These are phyloP conservation scores for Perognathus longimembris DNA, from an alignment of 2,113 vertebrate genomes.

Conservation along the genomic window DNA sequence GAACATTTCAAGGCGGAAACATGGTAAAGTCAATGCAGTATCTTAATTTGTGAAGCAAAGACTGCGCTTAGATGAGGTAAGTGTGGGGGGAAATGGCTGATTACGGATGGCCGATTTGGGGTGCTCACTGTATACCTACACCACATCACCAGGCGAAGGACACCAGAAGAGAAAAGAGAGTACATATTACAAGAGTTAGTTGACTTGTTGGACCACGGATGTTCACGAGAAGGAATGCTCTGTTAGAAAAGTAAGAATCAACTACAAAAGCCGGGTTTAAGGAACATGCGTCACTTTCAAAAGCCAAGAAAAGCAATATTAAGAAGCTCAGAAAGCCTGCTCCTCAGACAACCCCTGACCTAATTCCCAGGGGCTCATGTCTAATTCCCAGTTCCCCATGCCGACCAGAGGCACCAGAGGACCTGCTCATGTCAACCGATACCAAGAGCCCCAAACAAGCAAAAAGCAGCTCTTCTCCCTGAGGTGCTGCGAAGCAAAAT, in stretches of 20 bases:
- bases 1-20: neutral
- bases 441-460: neutral
- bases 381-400: neutral
- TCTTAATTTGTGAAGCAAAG: neutral
- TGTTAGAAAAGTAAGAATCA: neutral
- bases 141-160: neutral
- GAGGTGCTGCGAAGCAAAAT: no score
- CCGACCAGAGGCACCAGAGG: neutral
- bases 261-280: neutral
- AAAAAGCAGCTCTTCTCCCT: constrained; percentile 27
- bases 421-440: neutral
- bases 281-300: neutral
- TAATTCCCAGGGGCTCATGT: neutral
- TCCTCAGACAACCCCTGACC: neutral
- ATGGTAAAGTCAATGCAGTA: neutral
- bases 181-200: neutral
- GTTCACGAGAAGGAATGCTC: neutral
- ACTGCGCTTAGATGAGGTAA: neutral
- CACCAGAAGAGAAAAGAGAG: neutral
- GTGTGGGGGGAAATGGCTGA: no score
- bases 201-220: neutral
- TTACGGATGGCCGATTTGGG: rapidly evolving
- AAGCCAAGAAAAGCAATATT: neutral
- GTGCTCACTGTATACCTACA: rapidly evolving
- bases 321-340: neutral